Evolutionary conservation across 92 coral and sea anemone species (phyloP).

Genomic region (Anthopleura xanthogrammica): DNA sequence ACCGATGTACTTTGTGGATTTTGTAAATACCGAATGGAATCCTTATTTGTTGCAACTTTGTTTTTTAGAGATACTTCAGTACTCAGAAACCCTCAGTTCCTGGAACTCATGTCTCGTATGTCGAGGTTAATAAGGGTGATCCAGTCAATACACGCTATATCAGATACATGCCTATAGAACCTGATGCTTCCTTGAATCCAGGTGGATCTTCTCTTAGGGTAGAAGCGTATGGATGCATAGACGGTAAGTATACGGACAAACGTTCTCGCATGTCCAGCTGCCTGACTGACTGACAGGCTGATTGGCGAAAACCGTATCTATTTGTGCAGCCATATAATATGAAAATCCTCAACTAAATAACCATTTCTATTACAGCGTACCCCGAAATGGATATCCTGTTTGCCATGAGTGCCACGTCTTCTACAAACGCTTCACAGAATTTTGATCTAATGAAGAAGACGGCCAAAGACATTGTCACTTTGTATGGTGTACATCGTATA

Average conservation of each 20-base stretch:
- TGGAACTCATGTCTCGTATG: constrained; percentile 8
- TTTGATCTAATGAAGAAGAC: constrained; percentile 22
- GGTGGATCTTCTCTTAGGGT: constrained; percentile 28
- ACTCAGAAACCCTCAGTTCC: constrained; percentile 16
- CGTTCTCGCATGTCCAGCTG: not conserved
- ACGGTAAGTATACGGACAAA: not conserved
- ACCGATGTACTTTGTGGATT: too few species aligned
- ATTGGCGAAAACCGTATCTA: too few species aligned
- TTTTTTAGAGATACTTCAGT: not conserved
- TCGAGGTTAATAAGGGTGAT: constrained; percentile 18
- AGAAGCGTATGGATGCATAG: constrained; percentile 33
- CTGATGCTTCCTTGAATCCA: not conserved
- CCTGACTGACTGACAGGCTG: not conserved
- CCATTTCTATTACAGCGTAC: constrained; percentile 7
- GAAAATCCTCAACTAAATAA: too few species aligned
- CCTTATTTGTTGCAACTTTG: not conserved
- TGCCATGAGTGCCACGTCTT: constrained; percentile 28
- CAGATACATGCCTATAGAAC: constrained; percentile 20
- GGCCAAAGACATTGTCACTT: constrained; percentile 23
- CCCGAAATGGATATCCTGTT: constrained; percentile 36
- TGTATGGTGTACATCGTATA: constrained; percentile 22
- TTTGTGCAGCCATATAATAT: too few species aligned
- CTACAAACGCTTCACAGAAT: not conserved
- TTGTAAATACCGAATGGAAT: too few species aligned
- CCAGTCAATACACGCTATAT: constrained; percentile 20